Percentiles rank a stretch among this genome's conserved stretches.
phyloP scores from a whole-genome alignment of 2,113 vertebrate species.

The Bubo scandiacus region DNA sequence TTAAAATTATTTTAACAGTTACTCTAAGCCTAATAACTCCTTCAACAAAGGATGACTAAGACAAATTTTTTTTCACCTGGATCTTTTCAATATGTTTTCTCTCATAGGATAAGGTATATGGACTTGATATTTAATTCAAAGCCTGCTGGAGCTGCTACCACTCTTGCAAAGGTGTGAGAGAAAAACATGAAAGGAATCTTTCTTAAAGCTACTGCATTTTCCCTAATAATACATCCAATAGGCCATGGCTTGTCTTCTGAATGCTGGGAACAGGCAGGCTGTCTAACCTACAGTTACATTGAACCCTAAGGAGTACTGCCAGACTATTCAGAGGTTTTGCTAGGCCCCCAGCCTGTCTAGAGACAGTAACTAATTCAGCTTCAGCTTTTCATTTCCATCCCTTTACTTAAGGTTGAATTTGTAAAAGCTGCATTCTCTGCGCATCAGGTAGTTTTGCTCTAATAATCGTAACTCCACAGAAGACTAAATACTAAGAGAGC shows the following conservation, averaged over 20 bases:
- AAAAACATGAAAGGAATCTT: not conserved
- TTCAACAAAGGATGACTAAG: not conserved
- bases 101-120: not conserved
- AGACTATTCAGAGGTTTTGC: not conserved
- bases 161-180: not conserved
- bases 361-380: not conserved
- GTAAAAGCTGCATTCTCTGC: not conserved
- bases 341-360: not conserved
- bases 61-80: not conserved
- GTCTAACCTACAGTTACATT: not conserved
- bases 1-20: not conserved
- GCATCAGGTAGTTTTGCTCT: not conserved
- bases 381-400: not conserved
- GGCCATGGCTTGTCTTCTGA: not conserved
- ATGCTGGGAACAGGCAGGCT: not conserved
- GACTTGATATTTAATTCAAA: not conserved
- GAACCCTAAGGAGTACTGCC: not conserved
- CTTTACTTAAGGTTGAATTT: not conserved
- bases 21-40: not conserved
- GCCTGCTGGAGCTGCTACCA: not conserved
- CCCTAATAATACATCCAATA: not conserved
- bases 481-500: slow-evolving; percentile 21
- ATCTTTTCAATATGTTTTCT: not conserved
- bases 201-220: not conserved
- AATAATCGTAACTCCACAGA: not conserved